Percentiles rank a stretch among this genome's conserved stretches.
Conservation (phyloP, 2,888 invertebrate genomes). For the Ormyrus thymus region DNA sequence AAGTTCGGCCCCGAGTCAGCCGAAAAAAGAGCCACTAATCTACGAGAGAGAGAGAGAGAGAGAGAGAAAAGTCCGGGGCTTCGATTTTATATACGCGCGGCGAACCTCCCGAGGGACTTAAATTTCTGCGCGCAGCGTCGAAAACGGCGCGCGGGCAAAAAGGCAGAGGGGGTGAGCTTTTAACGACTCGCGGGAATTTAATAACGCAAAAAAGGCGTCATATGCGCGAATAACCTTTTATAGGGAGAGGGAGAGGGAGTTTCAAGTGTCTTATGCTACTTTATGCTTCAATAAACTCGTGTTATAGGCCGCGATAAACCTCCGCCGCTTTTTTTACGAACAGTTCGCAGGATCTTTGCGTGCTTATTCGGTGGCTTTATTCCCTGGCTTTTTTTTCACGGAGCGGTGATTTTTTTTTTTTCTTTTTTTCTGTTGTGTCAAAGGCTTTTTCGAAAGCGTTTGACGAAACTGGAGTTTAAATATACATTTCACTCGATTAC, state of each 20-base stretch:
- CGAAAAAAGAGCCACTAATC: too few species aligned
- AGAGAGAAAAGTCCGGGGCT: neutral
- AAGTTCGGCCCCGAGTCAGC: too few species aligned
- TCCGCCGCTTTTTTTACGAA: slow-evolving; percentile 3
- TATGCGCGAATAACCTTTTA: slow-evolving; percentile 17
- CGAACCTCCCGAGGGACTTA: slow-evolving; percentile 1
- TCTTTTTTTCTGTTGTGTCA: too few species aligned
- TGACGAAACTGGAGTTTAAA: too few species aligned
- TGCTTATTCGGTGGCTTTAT: too few species aligned
- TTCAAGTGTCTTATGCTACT: slow-evolving; percentile 47
- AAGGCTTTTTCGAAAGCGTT: too few species aligned
- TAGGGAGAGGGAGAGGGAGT: neutral
- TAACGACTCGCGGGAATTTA: slow-evolving; percentile 53
- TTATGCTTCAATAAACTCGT: slow-evolving; percentile 51
- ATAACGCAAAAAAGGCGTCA: slow-evolving; percentile 47
- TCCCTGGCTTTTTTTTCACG: too few species aligned
- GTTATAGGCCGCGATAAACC: slow-evolving; percentile 31
- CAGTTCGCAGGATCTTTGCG: slow-evolving; percentile 44
- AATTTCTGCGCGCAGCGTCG: slow-evolving; percentile 19
- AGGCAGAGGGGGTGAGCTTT: neutral
- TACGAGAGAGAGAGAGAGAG: neutral
- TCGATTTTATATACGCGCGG: slow-evolving; percentile 30
- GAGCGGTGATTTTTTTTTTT: too few species aligned
- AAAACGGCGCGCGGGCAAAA: neutral
- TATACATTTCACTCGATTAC: too few species aligned